Base-by-base conservation (phyloP, 2,113 vertebrate species). In the Erinaceus europaeus region DNA sequence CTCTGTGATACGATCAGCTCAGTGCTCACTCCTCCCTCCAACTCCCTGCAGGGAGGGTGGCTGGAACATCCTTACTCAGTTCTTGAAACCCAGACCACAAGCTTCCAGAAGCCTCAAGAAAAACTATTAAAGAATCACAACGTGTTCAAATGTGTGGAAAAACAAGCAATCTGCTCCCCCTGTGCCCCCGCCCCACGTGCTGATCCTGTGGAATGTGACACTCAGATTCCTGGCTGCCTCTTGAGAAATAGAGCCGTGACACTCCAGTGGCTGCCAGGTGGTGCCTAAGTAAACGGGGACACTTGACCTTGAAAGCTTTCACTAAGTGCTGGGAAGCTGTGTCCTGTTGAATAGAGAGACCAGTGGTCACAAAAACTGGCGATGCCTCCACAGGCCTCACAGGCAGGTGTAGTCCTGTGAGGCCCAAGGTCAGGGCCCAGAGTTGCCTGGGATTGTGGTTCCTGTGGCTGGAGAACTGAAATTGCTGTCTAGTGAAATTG, bases 251-350 rank as follows among this genome's bases (percentile, higher is more conserved):
- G 84, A 86, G 67, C 72, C 4, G 5, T 77, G 83, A 80, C 57
- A 52, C 86, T 84, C 80, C 52, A 40, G 72, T 50, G 72, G 55
- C 83, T 84, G 79, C 88, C 88, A 90, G 88, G 84, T 72, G 78
- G 55, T 36, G 86, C 77, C 88, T 75, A 55, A 91, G 68, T 68
- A 88, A 90, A 80, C 79, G 13, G 76, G 79, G 75, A 57, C 76
- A 29, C 25, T 80, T 91, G 65, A 88, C 91, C 90, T 85, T 92
- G 80, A 91, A 80, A 88, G 88, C 64, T 67, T 92, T n/a, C 3
- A 0, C 72, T n/a, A 50, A 79, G 48, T 14, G 48, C 57, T 5
- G 21, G 61, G 62, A 57, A 76, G 32, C 50, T 9, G 2, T 27
- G 74, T 61, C 57, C 61, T 4, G 32, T 15, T 15, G 53, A 64